A percentile compares a stretch with the other conserved stretches of the same genome.
Conservation (phyloP, 2,797 vertebrate genomes). For the Hippopotamyrus pictus region DNA sequence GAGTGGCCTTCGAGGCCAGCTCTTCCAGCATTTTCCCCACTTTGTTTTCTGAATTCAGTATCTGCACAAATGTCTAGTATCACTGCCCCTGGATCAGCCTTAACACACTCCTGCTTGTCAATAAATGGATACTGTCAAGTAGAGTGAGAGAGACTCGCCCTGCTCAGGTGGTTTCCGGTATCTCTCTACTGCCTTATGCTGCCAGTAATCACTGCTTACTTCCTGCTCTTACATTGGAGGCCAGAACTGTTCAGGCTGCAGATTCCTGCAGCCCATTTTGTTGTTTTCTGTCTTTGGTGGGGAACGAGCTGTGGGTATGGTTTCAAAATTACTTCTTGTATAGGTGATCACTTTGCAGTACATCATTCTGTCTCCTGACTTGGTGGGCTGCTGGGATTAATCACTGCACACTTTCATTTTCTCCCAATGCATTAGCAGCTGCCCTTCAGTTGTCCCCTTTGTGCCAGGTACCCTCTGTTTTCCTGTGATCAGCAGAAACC, state of each 20-base stretch:
- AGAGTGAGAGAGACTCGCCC: background rate
- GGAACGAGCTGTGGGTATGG: background rate
- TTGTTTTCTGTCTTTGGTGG: background rate
- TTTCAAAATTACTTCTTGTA: background rate
- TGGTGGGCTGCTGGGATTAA: background rate
- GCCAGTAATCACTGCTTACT: background rate
- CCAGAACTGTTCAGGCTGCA: background rate
- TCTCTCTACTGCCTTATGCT: background rate
- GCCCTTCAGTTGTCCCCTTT: background rate
- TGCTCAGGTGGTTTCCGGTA: background rate
- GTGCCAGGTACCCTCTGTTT: background rate
- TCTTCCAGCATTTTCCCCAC: background rate
- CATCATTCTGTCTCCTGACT: background rate
- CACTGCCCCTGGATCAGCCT: background rate
- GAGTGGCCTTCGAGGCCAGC: background rate
- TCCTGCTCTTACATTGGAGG: background rate
- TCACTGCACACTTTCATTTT: background rate
- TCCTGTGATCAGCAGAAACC: background rate
- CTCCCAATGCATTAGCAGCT: background rate
- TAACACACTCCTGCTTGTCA: background rate
- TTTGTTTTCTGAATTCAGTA: background rate
- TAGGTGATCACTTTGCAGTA: background rate
- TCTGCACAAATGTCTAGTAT: background rate
- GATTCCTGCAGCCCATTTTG: background rate
- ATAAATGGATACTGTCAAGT: background rate